Evolutionary conservation across 2,888 invertebrate genomes (phyloP), one percentile per base, ranked within the genome.

Genomic region (Raillietiella orientalis): DNA sequence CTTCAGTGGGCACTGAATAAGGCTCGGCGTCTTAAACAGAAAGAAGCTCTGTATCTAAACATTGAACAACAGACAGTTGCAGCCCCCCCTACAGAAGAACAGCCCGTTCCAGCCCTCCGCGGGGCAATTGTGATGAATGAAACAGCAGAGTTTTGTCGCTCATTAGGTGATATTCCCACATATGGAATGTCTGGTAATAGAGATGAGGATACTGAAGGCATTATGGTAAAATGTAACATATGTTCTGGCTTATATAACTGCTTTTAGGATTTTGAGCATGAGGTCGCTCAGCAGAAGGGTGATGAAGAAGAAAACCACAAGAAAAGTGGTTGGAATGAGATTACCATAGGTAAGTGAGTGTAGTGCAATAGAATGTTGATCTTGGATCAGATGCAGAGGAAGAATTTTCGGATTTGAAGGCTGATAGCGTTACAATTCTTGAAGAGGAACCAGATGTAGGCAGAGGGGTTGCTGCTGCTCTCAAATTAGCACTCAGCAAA

Each of bases 131-230:
- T 69, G 29, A 50, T 90, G 28, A 82, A 90, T 53, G 66, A 79
- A 2, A 87, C 84, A 2, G 84, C 87, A 0, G 90, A 90, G 55
- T 90, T 90, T 53, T 90, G 90, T 42, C 62, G 87, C 38, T 79
- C 82, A 23, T 56, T 90, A 5, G 82, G 87, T 2, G 84, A 87
- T 44, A 82, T 84, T 39, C 84, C 87, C 29, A 82, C 82, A 0
- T 82, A 82, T 43, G 84, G 79, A 10, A 65, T 66, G 45, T 66
- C 77, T 12, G 79, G 79, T 16, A 79, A 82, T 50, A 54, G 79
- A 16, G 75, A 79, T 40, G 69, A 70, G 40, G 69, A 67, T 35
- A 62, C 62, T 25, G 59, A 61, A 34, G 63, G 65, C 44, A 39
- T 62, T 25, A 47, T 58, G 52, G 58, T 58, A 43, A 38, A 39